Evolutionary conservation across 2,888 invertebrate genomes (phyloP).

Genomic region (Cephus sareptanus): DNA sequence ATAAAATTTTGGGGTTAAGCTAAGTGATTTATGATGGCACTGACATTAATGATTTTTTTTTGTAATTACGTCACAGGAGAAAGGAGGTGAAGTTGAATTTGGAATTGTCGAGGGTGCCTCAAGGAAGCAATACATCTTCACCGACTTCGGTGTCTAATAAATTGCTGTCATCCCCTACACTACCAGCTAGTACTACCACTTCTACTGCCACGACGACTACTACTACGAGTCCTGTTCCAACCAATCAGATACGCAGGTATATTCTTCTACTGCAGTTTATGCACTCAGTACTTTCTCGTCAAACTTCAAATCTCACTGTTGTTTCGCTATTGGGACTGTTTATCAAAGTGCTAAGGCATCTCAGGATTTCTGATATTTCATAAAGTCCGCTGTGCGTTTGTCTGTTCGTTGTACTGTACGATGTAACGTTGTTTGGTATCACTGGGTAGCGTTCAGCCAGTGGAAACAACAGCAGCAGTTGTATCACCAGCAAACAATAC

Average conservation of each 20-base stretch:
- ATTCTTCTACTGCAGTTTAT: conserved; percentile 17
- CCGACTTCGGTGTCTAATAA: conserved; percentile 55
- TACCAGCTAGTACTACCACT: conserved; percentile 67
- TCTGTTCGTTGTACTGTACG: conserved; percentile 21
- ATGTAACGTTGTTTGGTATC: conserved; percentile 36
- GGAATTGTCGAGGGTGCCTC: conserved; percentile 60
- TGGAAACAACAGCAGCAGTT: conserved; percentile 56
- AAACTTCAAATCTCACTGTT: neutral
- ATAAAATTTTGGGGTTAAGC: neutral
- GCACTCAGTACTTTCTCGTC: neutral
- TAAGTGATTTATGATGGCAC: neutral
- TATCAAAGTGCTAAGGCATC: neutral
- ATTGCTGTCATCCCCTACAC: conserved; percentile 56
- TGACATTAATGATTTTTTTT: neutral
- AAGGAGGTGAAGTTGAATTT: conserved; percentile 63
- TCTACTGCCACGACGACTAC: conserved; percentile 63
- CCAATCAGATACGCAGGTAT: conserved; percentile 64
- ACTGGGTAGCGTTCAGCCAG: conserved; percentile 57
- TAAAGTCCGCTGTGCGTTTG: neutral
- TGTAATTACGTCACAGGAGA: conserved; percentile 44
- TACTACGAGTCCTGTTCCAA: conserved; percentile 67
- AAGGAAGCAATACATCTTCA: conserved; percentile 57
- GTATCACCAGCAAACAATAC: conserved; percentile 59
- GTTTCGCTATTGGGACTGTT: neutral
- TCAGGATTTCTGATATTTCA: neutral